phyloP scores from a whole-genome alignment of 2,797 vertebrate species.

The Cossypha heuglini region DNA sequence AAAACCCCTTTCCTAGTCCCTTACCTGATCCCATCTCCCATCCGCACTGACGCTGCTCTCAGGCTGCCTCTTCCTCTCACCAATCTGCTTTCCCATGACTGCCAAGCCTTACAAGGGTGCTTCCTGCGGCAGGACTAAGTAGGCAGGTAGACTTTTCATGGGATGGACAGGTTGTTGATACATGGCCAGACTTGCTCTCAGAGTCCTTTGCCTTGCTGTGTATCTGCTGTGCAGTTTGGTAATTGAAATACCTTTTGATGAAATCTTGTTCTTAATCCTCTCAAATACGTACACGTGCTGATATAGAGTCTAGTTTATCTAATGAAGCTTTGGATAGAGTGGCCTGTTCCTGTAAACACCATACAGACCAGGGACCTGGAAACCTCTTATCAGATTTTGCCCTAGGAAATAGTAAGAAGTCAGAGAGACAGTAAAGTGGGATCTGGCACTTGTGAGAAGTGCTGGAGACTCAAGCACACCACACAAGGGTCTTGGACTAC shows the following conservation, averaged over 20 bases:
- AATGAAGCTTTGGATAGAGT: neutral
- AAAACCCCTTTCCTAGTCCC: neutral
- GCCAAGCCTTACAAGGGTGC: neutral
- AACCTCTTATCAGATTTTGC: conserved; percentile 14
- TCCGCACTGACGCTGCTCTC: neutral
- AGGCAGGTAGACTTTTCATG: neutral
- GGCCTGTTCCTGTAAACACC: neutral
- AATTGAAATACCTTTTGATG: neutral
- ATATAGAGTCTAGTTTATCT: neutral
- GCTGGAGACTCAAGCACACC: neutral
- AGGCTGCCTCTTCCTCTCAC: neutral
- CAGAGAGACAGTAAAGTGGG: neutral
- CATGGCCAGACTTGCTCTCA: neutral
- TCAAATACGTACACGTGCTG: neutral
- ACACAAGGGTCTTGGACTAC: neutral
- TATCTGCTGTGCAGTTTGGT: neutral
- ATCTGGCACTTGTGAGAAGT: neutral
- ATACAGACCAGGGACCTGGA: neutral
- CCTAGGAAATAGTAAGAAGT: neutral
- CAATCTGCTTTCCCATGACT: accelerated
- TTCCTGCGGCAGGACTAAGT: neutral
- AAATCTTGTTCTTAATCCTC: neutral
- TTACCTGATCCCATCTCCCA: neutral
- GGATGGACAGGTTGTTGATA: neutral
- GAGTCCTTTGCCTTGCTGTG: neutral